These are phyloP conservation scores for Drosophila miranda DNA, from an alignment of 1,140 invertebrate genomes.

Conservation along the genomic window DNA sequence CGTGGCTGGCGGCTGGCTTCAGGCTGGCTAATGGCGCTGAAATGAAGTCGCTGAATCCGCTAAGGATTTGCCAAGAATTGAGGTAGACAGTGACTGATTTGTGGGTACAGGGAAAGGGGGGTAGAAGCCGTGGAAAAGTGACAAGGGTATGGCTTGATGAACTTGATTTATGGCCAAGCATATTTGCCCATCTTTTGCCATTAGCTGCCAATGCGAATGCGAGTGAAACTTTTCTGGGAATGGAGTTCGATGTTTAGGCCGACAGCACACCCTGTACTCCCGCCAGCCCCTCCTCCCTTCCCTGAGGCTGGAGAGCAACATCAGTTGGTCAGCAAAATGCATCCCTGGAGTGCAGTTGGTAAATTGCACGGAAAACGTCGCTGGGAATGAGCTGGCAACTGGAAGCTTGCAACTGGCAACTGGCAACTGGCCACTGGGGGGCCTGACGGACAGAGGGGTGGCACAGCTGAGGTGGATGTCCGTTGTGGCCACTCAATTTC, in stretches of 20 bases:
- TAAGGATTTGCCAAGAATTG: background rate
- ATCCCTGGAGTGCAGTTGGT: slow-evolving; percentile 65
- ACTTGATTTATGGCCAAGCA: too few species aligned
- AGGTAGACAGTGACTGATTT: slow-evolving; percentile 23
- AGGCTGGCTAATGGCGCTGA: slow-evolving; percentile 49
- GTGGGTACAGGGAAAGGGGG: slow-evolving; percentile 4
- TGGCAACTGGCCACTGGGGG: slow-evolving; percentile 3
- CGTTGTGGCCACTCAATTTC: slow-evolving; percentile 58
- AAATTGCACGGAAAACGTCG: slow-evolving; percentile 41
- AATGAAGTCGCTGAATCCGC: slow-evolving; percentile 44
- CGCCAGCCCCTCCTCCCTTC: background rate
- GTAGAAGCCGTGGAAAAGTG: background rate
- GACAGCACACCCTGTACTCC: too few species aligned
- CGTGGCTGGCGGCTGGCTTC: background rate
- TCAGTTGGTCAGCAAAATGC: slow-evolving; percentile 43
- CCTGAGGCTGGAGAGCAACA: background rate
- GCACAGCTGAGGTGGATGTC: slow-evolving; percentile 7
- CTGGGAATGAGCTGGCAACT: slow-evolving; percentile 7
- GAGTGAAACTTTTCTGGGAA: too few species aligned
- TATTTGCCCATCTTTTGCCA: too few species aligned
- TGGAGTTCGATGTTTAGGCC: background rate
- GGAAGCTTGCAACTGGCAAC: background rate
- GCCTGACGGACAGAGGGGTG: slow-evolving; percentile 5
- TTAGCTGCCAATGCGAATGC: too few species aligned
- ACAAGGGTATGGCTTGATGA: too few species aligned